A percentile compares a stretch with the other conserved stretches of the same genome.
Conservation (phyloP, 2,113 vertebrate genomes). For the Hippocampus mohnikei region DNA sequence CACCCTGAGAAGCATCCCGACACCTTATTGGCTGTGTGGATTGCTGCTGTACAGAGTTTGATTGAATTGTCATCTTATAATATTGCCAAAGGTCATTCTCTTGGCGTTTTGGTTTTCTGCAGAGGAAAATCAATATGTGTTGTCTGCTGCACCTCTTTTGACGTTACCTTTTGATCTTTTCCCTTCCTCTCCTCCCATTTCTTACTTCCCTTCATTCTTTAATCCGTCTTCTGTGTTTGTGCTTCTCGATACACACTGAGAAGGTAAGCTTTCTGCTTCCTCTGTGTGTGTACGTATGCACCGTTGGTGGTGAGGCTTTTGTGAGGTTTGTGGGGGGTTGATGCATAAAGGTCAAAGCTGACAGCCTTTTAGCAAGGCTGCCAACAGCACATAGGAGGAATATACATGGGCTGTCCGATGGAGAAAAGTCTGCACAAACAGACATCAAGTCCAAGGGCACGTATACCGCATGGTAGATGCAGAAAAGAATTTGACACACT, state of each 20-base stretch:
- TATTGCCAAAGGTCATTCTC: constrained; percentile 29
- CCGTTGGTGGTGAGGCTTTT: constrained; percentile 11
- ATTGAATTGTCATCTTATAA: constrained; percentile 16
- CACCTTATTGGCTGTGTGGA: neutral
- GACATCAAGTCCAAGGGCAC: constrained; percentile 37
- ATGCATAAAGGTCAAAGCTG: constrained; percentile 64
- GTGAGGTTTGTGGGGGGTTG: neutral
- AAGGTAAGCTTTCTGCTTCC: constrained; percentile 9
- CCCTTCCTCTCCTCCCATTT: neutral
- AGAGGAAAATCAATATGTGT: constrained; percentile 38
- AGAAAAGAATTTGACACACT: neutral
- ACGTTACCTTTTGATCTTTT: constrained; percentile 1
- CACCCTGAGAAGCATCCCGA: neutral
- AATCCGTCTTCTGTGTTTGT: constrained; percentile 6
- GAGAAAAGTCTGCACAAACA: constrained; percentile 32
- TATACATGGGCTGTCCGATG: constrained; percentile 37
- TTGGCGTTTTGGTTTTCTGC: constrained; percentile 28
- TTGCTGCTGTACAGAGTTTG: constrained; percentile 1
- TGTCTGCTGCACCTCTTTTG: constrained; percentile 8
- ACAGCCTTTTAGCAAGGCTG: constrained; percentile 61
- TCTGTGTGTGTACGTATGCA: constrained; percentile 1
- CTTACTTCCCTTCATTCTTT: neutral
- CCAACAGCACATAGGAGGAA: constrained; percentile 43
- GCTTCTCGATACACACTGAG: constrained; percentile 11
- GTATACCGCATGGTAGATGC: constrained; percentile 22